Conservation (phyloP, 1,140 invertebrate species). For the Stenopsyche tienmushanensis region DNA sequence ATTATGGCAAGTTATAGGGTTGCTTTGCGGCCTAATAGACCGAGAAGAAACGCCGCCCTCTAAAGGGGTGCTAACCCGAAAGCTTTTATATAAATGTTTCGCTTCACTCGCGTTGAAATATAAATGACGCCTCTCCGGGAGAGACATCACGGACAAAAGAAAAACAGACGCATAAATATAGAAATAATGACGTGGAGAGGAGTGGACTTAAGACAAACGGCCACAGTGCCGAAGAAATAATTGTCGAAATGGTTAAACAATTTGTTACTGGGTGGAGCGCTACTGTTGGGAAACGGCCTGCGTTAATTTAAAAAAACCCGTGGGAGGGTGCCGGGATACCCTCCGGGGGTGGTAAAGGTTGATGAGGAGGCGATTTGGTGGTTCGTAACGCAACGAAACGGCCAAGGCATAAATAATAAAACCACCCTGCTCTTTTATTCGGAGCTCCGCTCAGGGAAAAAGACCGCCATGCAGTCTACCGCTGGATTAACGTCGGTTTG, state of each 20-base stretch:
- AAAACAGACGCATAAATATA: conserved; percentile 6
- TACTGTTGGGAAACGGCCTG: conserved; percentile 9
- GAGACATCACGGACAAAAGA: not conserved
- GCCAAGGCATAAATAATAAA: conserved; percentile 5
- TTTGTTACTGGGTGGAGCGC: conserved; percentile 9
- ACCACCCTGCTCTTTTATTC: conserved; percentile 13
- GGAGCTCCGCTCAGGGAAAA: not conserved
- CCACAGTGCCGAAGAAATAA: conserved; percentile 20
- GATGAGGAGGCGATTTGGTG: not conserved
- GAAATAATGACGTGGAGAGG: not conserved
- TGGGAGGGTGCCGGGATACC: not conserved
- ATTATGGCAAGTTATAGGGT: too few relatives aligned
- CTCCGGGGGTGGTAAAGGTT: not conserved
- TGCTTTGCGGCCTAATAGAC: conserved; percentile 3
- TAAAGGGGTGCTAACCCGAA: not conserved
- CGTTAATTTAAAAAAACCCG: conserved; percentile 31
- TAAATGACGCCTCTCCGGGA: not conserved
- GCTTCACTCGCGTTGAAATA: conserved; percentile 1
- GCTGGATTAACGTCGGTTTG: too few relatives aligned
- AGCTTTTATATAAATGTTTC: conserved; percentile 2
- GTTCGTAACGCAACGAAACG: not conserved
- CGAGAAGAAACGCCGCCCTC: not conserved
- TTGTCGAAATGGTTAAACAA: conserved; percentile 35
- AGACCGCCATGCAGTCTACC: too few relatives aligned
- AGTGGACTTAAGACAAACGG: conserved; percentile 11